Evolutionary conservation across 2,113 vertebrate species (phyloP).

Genomic region (Hippocampus guttulatus): DNA sequence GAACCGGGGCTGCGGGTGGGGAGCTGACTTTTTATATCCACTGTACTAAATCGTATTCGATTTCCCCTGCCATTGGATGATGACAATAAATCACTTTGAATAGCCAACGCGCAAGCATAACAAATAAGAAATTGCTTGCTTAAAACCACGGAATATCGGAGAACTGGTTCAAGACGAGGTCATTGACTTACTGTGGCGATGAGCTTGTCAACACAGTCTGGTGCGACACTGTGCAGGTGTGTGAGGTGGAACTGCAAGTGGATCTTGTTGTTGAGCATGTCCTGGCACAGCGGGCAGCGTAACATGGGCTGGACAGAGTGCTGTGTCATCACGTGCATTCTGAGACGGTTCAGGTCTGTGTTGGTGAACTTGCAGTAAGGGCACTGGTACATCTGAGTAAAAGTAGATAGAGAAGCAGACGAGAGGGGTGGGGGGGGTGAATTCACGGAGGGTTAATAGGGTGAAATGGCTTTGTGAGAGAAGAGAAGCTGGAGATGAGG

Average conservation of each 20-base stretch:
- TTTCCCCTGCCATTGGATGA: not conserved
- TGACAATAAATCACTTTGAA: conserved; percentile 14
- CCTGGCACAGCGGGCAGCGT: conserved; percentile 96
- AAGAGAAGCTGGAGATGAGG: conserved; percentile 42
- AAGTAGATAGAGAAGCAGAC: conserved; percentile 15
- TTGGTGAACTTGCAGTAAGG: conserved; percentile 99
- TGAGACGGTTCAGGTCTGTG: conserved; percentile 88
- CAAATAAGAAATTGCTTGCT: not conserved
- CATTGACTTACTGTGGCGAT: conserved; percentile 84
- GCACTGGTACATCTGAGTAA: conserved; percentile 90
- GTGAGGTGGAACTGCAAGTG: conserved; percentile 99
- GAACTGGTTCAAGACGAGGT: not conserved
- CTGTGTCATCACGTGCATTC: conserved; percentile 98
- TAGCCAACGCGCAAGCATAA: not conserved
- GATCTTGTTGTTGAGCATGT: conserved; percentile 99
- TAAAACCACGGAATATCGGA: not conserved
- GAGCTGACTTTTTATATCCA: not conserved
- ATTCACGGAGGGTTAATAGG: conserved; percentile 38
- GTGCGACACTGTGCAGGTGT: conserved; percentile 96
- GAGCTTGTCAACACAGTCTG: conserved; percentile 97
- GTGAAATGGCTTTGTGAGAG: conserved; percentile 25
- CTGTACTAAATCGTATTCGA: not conserved
- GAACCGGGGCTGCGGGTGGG: not conserved
- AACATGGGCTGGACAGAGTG: conserved; percentile 97
- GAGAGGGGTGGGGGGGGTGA: not conserved